Percentiles rank a stretch among this genome's conserved stretches.
Conservation (phyloP, 2,113 vertebrate species). For the Aptenodytes forsteri region DNA sequence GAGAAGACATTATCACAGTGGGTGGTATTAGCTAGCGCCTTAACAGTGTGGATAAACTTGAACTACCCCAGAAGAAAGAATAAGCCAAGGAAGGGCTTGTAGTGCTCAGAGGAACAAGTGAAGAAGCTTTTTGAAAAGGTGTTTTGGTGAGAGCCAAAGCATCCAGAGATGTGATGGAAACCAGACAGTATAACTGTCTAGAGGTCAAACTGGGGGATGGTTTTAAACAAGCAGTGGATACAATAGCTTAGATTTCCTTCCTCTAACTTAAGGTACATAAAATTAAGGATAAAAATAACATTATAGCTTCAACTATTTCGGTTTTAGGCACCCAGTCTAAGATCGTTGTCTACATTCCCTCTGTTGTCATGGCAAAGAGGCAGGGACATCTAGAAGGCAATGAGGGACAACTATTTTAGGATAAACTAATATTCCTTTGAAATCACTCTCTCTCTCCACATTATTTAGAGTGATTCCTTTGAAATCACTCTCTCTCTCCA, state of each 20-base stretch:
- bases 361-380: neutral
- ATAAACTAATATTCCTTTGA: neutral
- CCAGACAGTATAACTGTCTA: neutral
- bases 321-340: neutral
- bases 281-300: neutral
- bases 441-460: neutral
- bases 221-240: neutral
- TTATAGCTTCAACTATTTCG: neutral
- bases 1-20: neutral
- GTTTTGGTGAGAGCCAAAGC: neutral
- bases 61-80: neutral
- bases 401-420: neutral
- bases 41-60: neutral
- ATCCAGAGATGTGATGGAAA: neutral
- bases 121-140: neutral
- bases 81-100: neutral
- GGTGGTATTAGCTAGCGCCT: neutral
- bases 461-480: neutral
- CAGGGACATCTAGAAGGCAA: neutral
- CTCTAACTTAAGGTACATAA: neutral
- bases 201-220: rapidly evolving
- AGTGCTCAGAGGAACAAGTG: neutral
- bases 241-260: neutral
- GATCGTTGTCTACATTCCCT: neutral
- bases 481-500: neutral